Base-by-base conservation (phyloP, 2,797 vertebrate species). In the Rhyacichthys aspro region DNA sequence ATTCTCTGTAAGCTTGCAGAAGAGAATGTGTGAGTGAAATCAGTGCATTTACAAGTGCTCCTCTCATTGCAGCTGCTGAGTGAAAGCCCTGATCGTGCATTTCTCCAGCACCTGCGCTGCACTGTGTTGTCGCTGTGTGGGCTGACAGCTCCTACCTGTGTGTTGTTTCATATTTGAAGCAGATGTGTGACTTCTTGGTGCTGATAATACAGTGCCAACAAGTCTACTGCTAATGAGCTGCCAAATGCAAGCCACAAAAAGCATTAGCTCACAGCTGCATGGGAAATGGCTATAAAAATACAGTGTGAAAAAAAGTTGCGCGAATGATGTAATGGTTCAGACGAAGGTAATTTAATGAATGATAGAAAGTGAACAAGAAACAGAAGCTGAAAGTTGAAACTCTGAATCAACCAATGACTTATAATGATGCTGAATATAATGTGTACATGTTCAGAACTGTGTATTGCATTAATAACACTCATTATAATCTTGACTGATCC, bases 61-160 rank as follows among this genome's bases (percentile, higher is more conserved):
- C 34, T 11, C 16, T 56, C 36, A 44, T 36, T 23, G 3, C 45
- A 50, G 62, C 59, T 46, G 63, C 52, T 15, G 42, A 63, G 39
- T 63, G 37, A 70, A 75, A 75, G 57, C 19, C 50, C 44, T 58
- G 42, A 76, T 80, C 17, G 32, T 55, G 50, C 43, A 50, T 63
- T 73, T 80, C 43, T 57, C 42, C 18, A 43, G 43, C 50, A 68
- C 39, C 39, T 37, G 36, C 11, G 46, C 49, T 9, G 56, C 15
- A 23, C 43, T 32, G 11, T 11, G 34, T 7, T 11, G 17, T 7
- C 9, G 1, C 42, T 28, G 34, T 56, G 32, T 33, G 11, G 1
- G 11, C 55, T 49, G 37, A 70, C 60, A 63, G 54, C n/a, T 63
- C 34, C 42, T 14, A 52, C 37, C 7, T 63, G 18, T 33, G 48